Base-by-base conservation (phyloP, 2,113 vertebrate species). In the Pseudorectes ferrugineus region DNA sequence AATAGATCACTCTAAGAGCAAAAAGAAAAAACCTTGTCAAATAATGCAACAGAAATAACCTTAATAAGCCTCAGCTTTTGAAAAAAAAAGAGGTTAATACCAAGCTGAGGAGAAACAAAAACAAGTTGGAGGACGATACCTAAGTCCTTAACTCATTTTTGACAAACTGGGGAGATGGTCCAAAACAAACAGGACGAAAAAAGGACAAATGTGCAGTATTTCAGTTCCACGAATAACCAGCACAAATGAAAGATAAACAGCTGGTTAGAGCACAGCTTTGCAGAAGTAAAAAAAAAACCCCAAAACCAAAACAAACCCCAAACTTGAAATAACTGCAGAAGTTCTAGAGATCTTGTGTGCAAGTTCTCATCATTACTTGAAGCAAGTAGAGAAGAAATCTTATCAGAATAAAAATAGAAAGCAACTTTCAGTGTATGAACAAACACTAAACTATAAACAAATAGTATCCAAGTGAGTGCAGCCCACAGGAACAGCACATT, bases 161-260 rank as follows among this genome's bases (percentile, higher is more conserved):
- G 61, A 58, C 51, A 84, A 84, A 87, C 4, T 14, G 42, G 8
- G 38, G 38, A 74, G 38, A 71, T 4, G 48, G 46, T 85, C 95
- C 92, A 94, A 94, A 89, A 45, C 65, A 96, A 94, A 94, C 52
- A 95, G 24, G 14, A 57, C 8, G 51, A 83, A 94, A 54, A 11
- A 58, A 85, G 61, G 73, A 59, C 70, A 87, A 78, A 92, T 16
- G 36, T 48, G 61, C 88, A 91, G 7, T 31, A 93, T 75, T 93
- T 92, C 84, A 73, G 71, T 92, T 91, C 80, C 77, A 87, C 10
- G 5, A 94, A 80, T 9, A 75, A 40, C 8, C 33, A 78, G 91
- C 51, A 59, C 77, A 86, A 78, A 71, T 13, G 42, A 2, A 73
- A 91, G 63, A 83, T 11, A 62, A 94, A 61, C 66, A 93, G 43